Percentiles rank a stretch among this genome's conserved stretches.
Conservation (phyloP, 1,140 invertebrate genomes). For the Drosophila lacteicornis region DNA sequence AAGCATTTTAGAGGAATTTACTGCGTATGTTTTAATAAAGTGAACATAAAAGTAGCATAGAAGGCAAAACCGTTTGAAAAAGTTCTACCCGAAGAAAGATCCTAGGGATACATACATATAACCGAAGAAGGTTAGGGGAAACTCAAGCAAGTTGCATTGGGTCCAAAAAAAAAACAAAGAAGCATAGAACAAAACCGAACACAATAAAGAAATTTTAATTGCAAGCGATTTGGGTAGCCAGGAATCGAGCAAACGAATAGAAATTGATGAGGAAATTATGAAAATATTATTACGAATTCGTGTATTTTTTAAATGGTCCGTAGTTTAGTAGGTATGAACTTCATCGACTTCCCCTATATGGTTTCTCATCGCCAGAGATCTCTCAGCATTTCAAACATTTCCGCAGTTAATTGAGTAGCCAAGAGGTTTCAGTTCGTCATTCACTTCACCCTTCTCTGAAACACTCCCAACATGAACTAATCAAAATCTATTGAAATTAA, state of each 20-base stretch:
- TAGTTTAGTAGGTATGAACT: slow-evolving; percentile 70
- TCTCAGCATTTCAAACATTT: slow-evolving; percentile 17
- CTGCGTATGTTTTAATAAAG: slow-evolving; percentile 71
- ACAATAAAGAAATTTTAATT: slow-evolving; percentile 56
- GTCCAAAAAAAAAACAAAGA: slow-evolving; percentile 57
- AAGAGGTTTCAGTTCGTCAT: slow-evolving; percentile 67
- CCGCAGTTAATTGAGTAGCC: slow-evolving; percentile 15
- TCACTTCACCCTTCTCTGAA: slow-evolving; percentile 18
- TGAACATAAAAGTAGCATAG: slow-evolving; percentile 55
- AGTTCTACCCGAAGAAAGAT: slow-evolving; percentile 20
- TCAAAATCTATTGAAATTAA: slow-evolving; percentile 68
- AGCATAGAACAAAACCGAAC: slow-evolving; percentile 27
- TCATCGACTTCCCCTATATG: slow-evolving; percentile 35
- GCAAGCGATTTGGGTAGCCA: slow-evolving; percentile 44
- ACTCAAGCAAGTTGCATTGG: slow-evolving; percentile 77
- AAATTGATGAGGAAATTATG: slow-evolving; percentile 19
- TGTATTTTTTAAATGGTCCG: slow-evolving; percentile 75
- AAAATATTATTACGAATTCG: slow-evolving; percentile 49
- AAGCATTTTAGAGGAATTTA: slow-evolving; percentile 83
- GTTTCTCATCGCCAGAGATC: slow-evolving; percentile 33
- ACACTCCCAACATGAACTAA: slow-evolving; percentile 58
- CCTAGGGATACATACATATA: slow-evolving; percentile 19
- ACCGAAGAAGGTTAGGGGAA: slow-evolving; percentile 18
- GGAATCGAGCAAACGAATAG: slow-evolving; percentile 7
- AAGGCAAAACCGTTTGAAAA: slow-evolving; percentile 56